Evolutionary conservation across 1,140 invertebrate species (phyloP), one percentile per base, ranked within the genome.

Genomic region (Drosophila miranda): DNA sequence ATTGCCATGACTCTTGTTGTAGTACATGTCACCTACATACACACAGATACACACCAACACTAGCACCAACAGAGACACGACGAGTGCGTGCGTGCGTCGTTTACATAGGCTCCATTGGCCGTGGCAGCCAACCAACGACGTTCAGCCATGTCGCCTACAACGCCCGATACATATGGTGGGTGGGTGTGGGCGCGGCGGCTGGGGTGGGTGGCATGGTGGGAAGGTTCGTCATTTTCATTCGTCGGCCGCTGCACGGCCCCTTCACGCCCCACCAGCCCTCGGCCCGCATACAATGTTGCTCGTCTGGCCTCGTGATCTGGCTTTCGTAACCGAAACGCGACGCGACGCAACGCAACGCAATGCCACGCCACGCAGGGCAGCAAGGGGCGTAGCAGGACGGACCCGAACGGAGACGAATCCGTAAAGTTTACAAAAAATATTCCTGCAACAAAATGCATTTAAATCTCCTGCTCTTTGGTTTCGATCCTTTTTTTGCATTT

Each of bases 11-110:
- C 62, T 70, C 78, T 50, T 63, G 81, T 75, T 75, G 78, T 72
- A 60, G 73, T 86, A 86, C 81, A 86, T 87, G 82, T 84, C 81
- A 84, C 81, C 81, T 84, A 86, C 82, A 86, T 81, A 81, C 55
- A 84, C 71, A 46, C 23, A 34, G 8, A 56, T 6, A 34, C 62
- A 38, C 16, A 64, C 54, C 13, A 13, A 42, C 44, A 69, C 49
- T 42, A 41, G 19, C 44, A 45, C 43, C 14, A 4, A 9, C 50
- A 51, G 14, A 51, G 26, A 38, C 28, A 55, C 30, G 57, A 56
- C 56, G 70, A 41, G 54, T 11, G 44, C 60, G 51, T 87, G 81
- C 82, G 77, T 84, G 69, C 72, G 51, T 74, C 81, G 82, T 84
- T 84, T 84, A 84, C 82, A 84, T 84, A 84, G 81, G 81, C 73